Percentiles rank a stretch among this genome's conserved stretches.
Evolutionary conservation across 2,113 vertebrate genomes (phyloP).

Genomic region (Albula glossodonta): DNA sequence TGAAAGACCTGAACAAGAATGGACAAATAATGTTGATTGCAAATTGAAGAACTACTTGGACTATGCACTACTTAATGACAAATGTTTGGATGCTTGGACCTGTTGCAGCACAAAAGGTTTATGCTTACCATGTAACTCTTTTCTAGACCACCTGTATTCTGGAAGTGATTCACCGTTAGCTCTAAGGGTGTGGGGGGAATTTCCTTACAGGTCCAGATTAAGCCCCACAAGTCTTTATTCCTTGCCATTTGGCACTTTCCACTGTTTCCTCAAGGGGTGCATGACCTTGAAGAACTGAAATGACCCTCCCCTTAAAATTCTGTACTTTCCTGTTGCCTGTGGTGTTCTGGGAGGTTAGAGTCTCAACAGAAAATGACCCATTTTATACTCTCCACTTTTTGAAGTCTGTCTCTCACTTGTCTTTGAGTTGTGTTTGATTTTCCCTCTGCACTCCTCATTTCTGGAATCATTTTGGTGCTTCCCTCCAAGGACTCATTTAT

Average conservation of each 20-base stretch:
- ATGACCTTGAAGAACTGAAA: neutral
- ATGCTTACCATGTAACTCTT: neutral
- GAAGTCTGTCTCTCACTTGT: constrained; percentile 42
- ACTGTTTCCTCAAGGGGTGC: no score
- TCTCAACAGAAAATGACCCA: neutral
- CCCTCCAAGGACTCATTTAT: constrained; percentile 68
- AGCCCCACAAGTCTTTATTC: neutral
- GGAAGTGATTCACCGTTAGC: neutral
- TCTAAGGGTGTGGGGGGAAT: neutral
- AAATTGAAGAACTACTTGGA: neutral
- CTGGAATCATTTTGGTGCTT: constrained; percentile 64
- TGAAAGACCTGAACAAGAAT: no score
- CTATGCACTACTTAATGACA: neutral
- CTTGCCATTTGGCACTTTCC: neutral
- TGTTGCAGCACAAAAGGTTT: neutral
- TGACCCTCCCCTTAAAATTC: neutral
- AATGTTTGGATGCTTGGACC: neutral
- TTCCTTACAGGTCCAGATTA: neutral
- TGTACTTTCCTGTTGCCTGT: neutral
- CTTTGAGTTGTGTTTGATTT: constrained; percentile 62
- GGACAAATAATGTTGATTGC: no score
- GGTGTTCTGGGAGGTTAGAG: neutral
- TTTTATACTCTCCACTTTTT: constrained; percentile 39
- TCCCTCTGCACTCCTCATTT: constrained; percentile 58
- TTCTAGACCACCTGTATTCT: neutral